These are phyloP conservation scores for Ichneumon xanthorius DNA, from an alignment of 2,888 invertebrate genomes.

Conservation along the genomic window DNA sequence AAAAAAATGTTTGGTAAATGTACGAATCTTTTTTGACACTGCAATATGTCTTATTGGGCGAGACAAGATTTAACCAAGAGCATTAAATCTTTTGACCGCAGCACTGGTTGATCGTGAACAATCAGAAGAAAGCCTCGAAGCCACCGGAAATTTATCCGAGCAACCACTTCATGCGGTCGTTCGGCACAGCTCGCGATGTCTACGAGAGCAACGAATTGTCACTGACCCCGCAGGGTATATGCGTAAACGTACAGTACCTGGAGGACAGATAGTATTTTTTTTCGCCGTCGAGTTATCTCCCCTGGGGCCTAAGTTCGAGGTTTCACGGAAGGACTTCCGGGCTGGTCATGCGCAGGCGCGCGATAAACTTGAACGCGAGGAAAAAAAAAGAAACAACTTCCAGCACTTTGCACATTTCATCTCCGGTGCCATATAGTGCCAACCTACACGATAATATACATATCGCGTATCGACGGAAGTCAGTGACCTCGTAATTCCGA, in stretches of 20 bases:
- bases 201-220: constrained; percentile 68
- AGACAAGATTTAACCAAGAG: not conserved
- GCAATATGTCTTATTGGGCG: not conserved
- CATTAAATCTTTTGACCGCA: constrained; percentile 33
- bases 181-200: constrained; percentile 64
- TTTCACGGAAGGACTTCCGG: not conserved
- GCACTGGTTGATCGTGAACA: constrained; percentile 69
- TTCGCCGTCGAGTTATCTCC: constrained; percentile 21
- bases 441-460: not conserved
- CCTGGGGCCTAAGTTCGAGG: constrained; percentile 11
- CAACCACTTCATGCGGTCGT: constrained; percentile 64
- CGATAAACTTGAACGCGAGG: constrained; percentile 7
- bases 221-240: constrained; percentile 66
- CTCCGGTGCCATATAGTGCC: not conserved
- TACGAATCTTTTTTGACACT: not conserved
- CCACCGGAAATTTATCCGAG: constrained; percentile 63
- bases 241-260: constrained; percentile 73
- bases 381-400: constrained; percentile 1
- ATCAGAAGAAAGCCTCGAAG: constrained; percentile 53
- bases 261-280: constrained; percentile 67
- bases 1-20: not conserved
- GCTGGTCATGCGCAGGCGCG: not conserved
- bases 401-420: not conserved
- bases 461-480: constrained; percentile 42
- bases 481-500: constrained; percentile 24